These are phyloP conservation scores for Drosophila lacicola DNA, from an alignment of 2,888 invertebrate species.

Conservation along the genomic window DNA sequence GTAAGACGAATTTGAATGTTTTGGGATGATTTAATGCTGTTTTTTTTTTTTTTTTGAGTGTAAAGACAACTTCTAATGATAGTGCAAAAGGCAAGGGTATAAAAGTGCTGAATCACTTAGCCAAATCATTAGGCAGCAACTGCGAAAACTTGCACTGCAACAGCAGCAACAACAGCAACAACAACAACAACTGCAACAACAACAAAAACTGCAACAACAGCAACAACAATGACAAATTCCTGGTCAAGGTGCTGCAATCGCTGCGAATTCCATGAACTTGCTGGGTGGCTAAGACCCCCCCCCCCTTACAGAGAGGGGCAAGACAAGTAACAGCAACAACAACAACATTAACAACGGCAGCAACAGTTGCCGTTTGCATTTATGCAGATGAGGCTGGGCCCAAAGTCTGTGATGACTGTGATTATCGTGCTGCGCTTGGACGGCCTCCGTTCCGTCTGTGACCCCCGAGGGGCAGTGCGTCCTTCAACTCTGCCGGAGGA, in stretches of 20 bases:
- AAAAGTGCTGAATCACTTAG: slow-evolving; percentile 42
- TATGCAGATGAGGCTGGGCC: slow-evolving; percentile 64
- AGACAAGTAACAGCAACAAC: not conserved
- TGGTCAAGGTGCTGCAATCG: slow-evolving; percentile 72
- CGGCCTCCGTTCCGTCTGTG: slow-evolving; percentile 19
- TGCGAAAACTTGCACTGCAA: slow-evolving; percentile 14
- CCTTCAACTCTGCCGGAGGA: slow-evolving; percentile 55
- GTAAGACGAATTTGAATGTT: too few relatives aligned
- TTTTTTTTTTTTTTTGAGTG: too few relatives aligned
- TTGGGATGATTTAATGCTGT: too few relatives aligned
- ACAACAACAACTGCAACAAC: slow-evolving; percentile 21
- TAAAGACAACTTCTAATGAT: too few relatives aligned
- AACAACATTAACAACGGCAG: not conserved
- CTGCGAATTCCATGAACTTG: slow-evolving; percentile 70
- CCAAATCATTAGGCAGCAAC: slow-evolving; percentile 19
- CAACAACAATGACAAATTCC: slow-evolving; percentile 72
- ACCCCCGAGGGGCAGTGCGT: slow-evolving; percentile 58
- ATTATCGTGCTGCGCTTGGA: slow-evolving; percentile 38
- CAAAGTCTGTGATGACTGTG: slow-evolving; percentile 63
- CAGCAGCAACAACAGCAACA: slow-evolving; percentile 16
- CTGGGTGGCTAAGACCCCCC: slow-evolving; percentile 60
- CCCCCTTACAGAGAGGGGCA: not conserved
- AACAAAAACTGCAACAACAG: slow-evolving; percentile 45
- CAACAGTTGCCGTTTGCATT: slow-evolving; percentile 41
- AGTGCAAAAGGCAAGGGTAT: not conserved